These are phyloP conservation scores for Triplophysa yarkandensis DNA, from an alignment of 2,797 vertebrate genomes.

Conservation along the genomic window DNA sequence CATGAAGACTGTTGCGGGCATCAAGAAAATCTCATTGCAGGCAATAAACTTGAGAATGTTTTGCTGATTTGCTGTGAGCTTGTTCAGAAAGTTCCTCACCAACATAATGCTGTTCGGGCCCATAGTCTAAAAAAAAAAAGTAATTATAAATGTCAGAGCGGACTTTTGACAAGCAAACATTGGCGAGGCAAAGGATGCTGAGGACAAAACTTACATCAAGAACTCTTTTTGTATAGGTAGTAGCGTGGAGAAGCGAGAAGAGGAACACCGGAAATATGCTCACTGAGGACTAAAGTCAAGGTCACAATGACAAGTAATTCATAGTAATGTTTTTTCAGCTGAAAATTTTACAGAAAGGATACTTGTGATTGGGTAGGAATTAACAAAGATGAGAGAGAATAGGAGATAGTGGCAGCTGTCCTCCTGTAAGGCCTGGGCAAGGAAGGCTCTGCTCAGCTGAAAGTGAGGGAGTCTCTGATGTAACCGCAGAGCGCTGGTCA, in stretches of 20 bases:
- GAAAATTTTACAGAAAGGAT: slow-evolving; percentile 80
- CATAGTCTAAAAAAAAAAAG: slow-evolving; percentile 78
- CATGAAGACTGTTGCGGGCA: slow-evolving; percentile 98
- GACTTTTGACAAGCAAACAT: neutral
- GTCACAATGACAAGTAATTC: slow-evolving; percentile 51
- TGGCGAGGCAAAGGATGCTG: neutral
- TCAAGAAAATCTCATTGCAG: slow-evolving; percentile 98
- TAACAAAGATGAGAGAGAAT: slow-evolving; percentile 97
- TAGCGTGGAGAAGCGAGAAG: slow-evolving; percentile 96
- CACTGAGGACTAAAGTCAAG: slow-evolving; percentile 87
- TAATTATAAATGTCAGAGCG: neutral
- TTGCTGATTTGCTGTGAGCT: slow-evolving; percentile 92
- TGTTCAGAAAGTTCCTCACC: slow-evolving; percentile 89
- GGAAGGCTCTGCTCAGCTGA: slow-evolving; percentile 91
- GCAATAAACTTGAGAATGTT: slow-evolving; percentile 98
- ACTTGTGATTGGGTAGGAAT: slow-evolving; percentile 98
- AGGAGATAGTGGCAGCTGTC: slow-evolving; percentile 98
- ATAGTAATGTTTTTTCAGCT: neutral
- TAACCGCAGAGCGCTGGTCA: slow-evolving; percentile 94
- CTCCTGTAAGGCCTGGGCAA: slow-evolving; percentile 93
- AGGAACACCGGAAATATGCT: slow-evolving; percentile 97
- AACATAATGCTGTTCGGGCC: slow-evolving; percentile 88
- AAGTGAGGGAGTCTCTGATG: slow-evolving; percentile 95
- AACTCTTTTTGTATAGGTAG: slow-evolving; percentile 96
- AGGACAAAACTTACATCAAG: slow-evolving; percentile 88